These are phyloP conservation scores for Sphenopsis melanotis DNA, from an alignment of 2,797 vertebrate genomes.

Conservation along the genomic window DNA sequence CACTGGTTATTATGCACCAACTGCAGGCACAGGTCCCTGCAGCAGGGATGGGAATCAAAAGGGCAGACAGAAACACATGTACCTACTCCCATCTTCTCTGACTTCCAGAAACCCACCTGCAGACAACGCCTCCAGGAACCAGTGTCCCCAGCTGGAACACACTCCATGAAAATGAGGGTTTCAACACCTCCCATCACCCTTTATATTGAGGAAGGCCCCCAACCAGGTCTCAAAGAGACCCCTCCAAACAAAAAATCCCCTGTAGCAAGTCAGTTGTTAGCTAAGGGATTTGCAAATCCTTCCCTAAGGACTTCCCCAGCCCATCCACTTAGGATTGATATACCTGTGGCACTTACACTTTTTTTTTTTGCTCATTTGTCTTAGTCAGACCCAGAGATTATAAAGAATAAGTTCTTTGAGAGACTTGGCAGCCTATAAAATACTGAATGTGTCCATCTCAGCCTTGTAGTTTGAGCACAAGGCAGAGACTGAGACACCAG, in stretches of 20 bases:
- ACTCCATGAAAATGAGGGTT: neutral
- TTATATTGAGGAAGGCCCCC: neutral
- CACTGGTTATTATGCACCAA: neutral
- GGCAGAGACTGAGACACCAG: neutral
- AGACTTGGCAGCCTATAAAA: neutral
- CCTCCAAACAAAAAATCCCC: neutral
- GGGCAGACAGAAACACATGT: neutral
- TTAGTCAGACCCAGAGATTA: neutral
- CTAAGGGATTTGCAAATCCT: neutral
- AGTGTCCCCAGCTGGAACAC: neutral
- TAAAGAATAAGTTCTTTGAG: neutral
- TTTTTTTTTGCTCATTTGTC: neutral
- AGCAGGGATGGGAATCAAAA: neutral
- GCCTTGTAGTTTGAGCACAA: neutral
- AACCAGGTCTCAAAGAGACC: neutral
- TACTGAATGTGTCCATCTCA: neutral
- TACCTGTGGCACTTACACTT: fast-evolving
- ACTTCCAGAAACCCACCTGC: neutral
- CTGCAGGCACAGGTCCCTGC: neutral
- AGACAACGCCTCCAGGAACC: neutral
- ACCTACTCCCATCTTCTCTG: neutral
- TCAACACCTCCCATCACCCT: neutral
- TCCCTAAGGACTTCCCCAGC: neutral
- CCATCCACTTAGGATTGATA: neutral
- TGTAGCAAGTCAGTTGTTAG: neutral